Evolutionary conservation across 2,113 vertebrate genomes (phyloP).

Genomic region (Turnix velox): DNA sequence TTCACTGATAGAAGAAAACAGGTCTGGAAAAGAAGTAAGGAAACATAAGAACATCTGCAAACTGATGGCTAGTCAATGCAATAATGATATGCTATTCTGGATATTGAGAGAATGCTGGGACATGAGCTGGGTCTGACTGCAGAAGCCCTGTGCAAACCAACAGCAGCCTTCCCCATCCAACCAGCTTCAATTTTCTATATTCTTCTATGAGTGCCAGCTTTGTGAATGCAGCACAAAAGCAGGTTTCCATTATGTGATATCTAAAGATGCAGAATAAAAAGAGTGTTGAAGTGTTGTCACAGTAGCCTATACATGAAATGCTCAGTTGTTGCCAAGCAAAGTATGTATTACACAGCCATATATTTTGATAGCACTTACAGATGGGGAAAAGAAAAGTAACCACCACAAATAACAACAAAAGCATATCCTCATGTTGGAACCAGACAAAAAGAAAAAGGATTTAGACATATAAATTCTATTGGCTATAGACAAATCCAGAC

Average conservation of each 20-base stretch:
- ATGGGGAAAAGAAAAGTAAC: neutral
- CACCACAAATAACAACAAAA: neutral
- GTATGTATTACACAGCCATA: neutral
- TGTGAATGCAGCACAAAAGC: neutral
- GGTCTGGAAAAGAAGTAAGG: slow-evolving; percentile 75
- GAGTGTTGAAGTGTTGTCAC: neutral
- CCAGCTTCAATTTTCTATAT: neutral
- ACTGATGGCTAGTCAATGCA: neutral
- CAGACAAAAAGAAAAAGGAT: neutral
- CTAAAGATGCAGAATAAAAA: neutral
- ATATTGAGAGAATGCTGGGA: neutral
- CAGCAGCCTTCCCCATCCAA: neutral
- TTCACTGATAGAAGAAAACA: slow-evolving; percentile 94
- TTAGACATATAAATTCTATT: neutral
- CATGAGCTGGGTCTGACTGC: fast-evolving
- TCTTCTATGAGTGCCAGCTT: neutral
- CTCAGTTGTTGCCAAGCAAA: neutral
- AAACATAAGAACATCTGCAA: neutral
- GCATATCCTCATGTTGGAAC: neutral
- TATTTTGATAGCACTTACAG: neutral
- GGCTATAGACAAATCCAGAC: neutral
- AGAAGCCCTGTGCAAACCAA: neutral
- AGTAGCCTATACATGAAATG: neutral
- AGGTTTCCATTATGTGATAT: neutral
- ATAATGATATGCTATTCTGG: neutral